phyloP scores from a whole-genome alignment of 2,888 invertebrate species.

The Drosophila barbarae region DNA sequence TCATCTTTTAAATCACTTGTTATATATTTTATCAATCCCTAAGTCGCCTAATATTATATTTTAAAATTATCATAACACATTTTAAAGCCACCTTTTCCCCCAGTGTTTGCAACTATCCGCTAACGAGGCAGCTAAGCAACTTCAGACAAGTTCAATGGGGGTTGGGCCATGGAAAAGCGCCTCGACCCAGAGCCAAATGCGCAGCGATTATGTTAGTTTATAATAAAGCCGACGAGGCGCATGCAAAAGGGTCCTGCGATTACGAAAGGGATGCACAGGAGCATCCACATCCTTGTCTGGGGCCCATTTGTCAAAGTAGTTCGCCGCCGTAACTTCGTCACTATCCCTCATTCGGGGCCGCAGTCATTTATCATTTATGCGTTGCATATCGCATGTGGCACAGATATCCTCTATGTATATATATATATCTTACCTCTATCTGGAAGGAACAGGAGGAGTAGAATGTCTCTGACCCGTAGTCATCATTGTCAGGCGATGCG shows the following conservation, averaged over 20 bases:
- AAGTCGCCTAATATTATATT: background rate
- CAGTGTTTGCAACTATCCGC: slow-evolving; percentile 35
- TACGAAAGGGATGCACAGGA: slow-evolving; percentile 25
- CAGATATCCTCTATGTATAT: background rate
- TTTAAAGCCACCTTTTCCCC: background rate
- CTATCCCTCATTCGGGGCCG: slow-evolving; percentile 64
- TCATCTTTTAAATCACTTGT: background rate
- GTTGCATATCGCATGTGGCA: slow-evolving; percentile 45
- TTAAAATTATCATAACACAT: background rate
- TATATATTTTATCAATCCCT: background rate
- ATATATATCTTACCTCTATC: slow-evolving; percentile 5
- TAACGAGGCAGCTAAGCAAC: slow-evolving; percentile 63
- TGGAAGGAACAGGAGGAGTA: slow-evolving; percentile 3
- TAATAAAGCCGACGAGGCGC: slow-evolving; percentile 60
- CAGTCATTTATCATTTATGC: slow-evolving; percentile 74
- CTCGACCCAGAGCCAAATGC: slow-evolving; percentile 48
- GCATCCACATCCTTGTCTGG: slow-evolving; percentile 20
- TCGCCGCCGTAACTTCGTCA: slow-evolving; percentile 60
- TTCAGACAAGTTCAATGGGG: slow-evolving; percentile 57
- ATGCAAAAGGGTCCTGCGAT: slow-evolving; percentile 35
- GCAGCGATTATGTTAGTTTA: slow-evolving; percentile 70
- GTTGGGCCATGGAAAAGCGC: slow-evolving; percentile 7
- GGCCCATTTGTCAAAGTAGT: slow-evolving; percentile 70
- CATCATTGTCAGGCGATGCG: slow-evolving; percentile 53
- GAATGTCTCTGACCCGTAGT: slow-evolving; percentile 14